Percentiles rank a stretch among this genome's conserved stretches.
Conservation (phyloP, 1,140 invertebrate genomes). For the Cotesia chilonis region DNA sequence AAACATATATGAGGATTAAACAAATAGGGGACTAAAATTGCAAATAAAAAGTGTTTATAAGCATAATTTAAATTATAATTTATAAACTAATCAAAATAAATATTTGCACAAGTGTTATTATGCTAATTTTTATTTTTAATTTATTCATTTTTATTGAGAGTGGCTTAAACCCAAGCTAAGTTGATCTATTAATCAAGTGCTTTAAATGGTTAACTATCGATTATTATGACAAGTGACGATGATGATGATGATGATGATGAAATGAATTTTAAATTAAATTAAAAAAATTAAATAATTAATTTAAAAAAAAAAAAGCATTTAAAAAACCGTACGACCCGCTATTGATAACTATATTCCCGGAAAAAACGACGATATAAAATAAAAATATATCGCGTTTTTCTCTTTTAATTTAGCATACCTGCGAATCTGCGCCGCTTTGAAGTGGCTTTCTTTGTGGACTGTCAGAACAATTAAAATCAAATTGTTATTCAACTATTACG, state of each 20-base stretch:
- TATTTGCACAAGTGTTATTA: background rate
- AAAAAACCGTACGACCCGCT: constrained; percentile 34
- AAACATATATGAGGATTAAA: background rate
- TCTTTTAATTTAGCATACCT: constrained; percentile 55
- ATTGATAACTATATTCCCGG: constrained; percentile 21
- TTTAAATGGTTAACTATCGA: constrained; percentile 27
- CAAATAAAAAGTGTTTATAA: constrained; percentile 4
- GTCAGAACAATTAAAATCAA: constrained; percentile 60
- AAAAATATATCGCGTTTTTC: constrained; percentile 48
- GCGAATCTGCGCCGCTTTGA: constrained; percentile 61
- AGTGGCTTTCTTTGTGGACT: constrained; percentile 62
- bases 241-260: constrained; percentile 22
- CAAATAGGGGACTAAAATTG: background rate
- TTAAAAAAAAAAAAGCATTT: constrained; percentile 31
- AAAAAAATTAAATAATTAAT: constrained; percentile 12
- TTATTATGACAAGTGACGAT: constrained; percentile 26
- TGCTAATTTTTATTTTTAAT: background rate
- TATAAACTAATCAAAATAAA: constrained; percentile 11
- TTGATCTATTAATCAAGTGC: constrained; percentile 33
- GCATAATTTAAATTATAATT: constrained; percentile 1
- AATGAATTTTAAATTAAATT: constrained; percentile 37
- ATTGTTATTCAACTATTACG: constrained; percentile 49
- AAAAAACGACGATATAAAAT: constrained; percentile 37
- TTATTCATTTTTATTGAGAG: constrained; percentile 34
- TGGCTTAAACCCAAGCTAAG: constrained; percentile 40